phyloP scores from a whole-genome alignment of 2,888 invertebrate species.

The Quadroppia sp. region DNA sequence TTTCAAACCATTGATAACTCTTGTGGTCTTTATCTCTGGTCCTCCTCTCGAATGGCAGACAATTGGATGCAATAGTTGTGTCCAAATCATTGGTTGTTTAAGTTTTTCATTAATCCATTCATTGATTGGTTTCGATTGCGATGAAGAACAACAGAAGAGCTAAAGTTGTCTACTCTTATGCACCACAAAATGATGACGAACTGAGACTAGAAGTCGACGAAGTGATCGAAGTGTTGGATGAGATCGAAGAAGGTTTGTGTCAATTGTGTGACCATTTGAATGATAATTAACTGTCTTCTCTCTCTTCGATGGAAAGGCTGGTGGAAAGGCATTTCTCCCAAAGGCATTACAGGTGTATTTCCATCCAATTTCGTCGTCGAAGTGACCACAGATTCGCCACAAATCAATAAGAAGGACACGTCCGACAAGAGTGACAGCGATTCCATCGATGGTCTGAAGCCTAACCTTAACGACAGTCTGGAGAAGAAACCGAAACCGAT shows the following conservation, averaged over 20 bases:
- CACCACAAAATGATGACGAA: slow-evolving; percentile 90
- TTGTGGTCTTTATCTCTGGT: too few species aligned
- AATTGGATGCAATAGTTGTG: background rate
- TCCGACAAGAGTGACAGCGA: slow-evolving; percentile 27
- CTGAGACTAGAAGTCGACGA: slow-evolving; percentile 79
- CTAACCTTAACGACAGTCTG: slow-evolving; percentile 18
- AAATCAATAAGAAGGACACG: slow-evolving; percentile 16
- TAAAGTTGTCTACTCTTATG: slow-evolving; percentile 82
- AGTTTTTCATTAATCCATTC: background rate
- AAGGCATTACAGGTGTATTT: slow-evolving; percentile 78
- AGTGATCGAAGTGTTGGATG: slow-evolving; percentile 80
- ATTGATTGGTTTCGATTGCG: background rate
- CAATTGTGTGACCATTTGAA: background rate
- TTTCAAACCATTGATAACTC: too few species aligned
- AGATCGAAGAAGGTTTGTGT: slow-evolving; percentile 91
- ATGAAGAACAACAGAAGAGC: slow-evolving; percentile 60
- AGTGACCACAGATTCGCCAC: slow-evolving; percentile 46
- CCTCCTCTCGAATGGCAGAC: too few species aligned
- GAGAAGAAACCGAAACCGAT: slow-evolving; percentile 53
- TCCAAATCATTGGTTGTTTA: background rate
- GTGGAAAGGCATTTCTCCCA: slow-evolving; percentile 79
- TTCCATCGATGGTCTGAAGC: background rate
- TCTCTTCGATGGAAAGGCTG: slow-evolving; percentile 61
- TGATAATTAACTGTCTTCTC: background rate
- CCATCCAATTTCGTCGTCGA: slow-evolving; percentile 80